These are phyloP conservation scores for Tetramorium simillimum DNA, from an alignment of 1,140 invertebrate species.

Conservation along the genomic window DNA sequence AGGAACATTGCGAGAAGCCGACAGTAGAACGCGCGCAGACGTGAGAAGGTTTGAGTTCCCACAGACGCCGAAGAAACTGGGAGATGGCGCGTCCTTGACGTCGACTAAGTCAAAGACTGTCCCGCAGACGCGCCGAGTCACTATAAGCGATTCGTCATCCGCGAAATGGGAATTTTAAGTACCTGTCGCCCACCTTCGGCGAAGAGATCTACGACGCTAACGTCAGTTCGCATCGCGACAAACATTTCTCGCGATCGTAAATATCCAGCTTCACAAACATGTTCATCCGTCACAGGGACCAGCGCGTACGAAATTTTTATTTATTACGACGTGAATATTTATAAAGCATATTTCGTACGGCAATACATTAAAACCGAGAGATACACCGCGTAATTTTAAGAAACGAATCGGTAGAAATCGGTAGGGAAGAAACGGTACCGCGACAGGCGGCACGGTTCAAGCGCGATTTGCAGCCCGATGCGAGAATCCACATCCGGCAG, in stretches of 20 bases:
- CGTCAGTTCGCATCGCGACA: background rate
- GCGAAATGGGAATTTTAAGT: conserved; percentile 54
- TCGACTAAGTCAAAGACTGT: conserved; percentile 41
- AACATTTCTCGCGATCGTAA: conserved; percentile 2
- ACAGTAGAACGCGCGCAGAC: conserved; percentile 66
- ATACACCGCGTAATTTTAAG: background rate
- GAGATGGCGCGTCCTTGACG: conserved; percentile 76
- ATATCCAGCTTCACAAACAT: background rate
- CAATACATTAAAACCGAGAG: background rate
- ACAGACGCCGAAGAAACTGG: conserved; percentile 76
- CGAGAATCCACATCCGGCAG: conserved; percentile 67
- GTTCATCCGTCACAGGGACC: background rate
- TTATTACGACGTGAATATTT: background rate
- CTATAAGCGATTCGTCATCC: conserved; percentile 28
- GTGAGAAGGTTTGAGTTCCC: conserved; percentile 81
- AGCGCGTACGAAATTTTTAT: background rate
- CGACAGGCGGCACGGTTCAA: conserved; percentile 39
- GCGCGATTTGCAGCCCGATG: conserved; percentile 61
- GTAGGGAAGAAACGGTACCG: background rate
- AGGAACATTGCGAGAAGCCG: conserved; percentile 41
- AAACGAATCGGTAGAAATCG: background rate
- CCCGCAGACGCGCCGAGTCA: conserved; percentile 17
- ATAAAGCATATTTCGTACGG: background rate
- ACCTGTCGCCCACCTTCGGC: conserved; percentile 21
- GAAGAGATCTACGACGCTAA: background rate